Base-by-base conservation (phyloP, 2,797 vertebrate genomes). In the Phyllotis vaccarum region DNA sequence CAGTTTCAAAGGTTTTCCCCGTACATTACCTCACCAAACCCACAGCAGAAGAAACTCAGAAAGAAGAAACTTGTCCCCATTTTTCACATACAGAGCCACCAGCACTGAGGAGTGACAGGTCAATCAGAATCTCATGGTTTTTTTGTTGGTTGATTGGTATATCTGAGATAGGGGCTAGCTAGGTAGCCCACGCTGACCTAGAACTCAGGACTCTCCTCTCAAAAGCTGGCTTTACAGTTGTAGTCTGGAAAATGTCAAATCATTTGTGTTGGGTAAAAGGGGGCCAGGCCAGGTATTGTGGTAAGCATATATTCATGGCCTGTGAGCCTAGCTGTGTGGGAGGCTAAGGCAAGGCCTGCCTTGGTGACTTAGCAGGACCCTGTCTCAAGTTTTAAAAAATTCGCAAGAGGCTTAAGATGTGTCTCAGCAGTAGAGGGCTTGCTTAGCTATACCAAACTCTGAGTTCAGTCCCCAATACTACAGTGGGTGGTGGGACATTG, bases 1-100 rank as follows among this genome's bases (percentile, higher is more conserved):
- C 83, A 76, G 29, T 90, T 86, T 75, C 80, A 12, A 31, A 89
- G 80, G 8, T 19, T 76, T 79, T 96, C 81, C 52, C 64, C 27
- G 14, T 7, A 9, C 29, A 31, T 85, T 52, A 76, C 79, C 75
- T 93, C 76, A 19, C 10, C 82, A 82, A 92, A 79, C 64, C 81
- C 24, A 22, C 37, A 10, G 60, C 37, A 81, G 62, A 40, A 49
- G 46, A 49, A 49, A 49, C 46, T 49, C 37, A 81, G 62, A 40
- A 90, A 74, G 56, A 86, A 81, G 29, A 74, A 70, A 72, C n/a
- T 34, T 1, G 31, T 12, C 43, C 40, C 31, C 31, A 4, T n/a
- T 68, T 60, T 90, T 52, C 43, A 86, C 43, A 60, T 24, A 11
- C 40, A 49, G 24, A 10, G 13, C 58, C 54, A 58, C 60, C 19